Base-by-base conservation (phyloP, 1,140 invertebrate species). In the Oreohelix idahoensis region DNA sequence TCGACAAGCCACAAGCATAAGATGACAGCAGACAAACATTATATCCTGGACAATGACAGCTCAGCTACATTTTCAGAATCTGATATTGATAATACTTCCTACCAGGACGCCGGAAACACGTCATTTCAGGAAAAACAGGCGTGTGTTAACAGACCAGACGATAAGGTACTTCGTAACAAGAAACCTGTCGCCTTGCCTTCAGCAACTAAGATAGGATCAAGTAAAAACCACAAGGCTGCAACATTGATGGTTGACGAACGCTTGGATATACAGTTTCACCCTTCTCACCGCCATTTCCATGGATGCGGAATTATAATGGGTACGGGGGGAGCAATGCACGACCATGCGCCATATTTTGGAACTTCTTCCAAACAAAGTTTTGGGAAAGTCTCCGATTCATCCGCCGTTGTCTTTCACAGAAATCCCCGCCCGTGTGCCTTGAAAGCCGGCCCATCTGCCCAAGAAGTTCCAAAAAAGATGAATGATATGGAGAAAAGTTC, bases 191-290 rank as follows among this genome's bases (percentile, higher is more conserved):
- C 45, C 45, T 49, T 49, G 45, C 49, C 36, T 13, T 39, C n/a
- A n/a, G 35, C 8, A 39, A 32, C 8, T 74, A 38, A 74, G 10
- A 74, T 11, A 8, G 49, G 45, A 32, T 29, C 45, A 49, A 17
- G 45, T 49, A 13, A 69, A 11, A 10, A 26, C 39, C 10, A 45
- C 13, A 29, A 58, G n/a, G 26, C 45, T 39, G 5, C 78, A 26
- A 29, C 32, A 15, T 45, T 79, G n/a, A 79, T 79, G 78, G 63
- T 79, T 1, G 39, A 79, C 29, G 78, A 79, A 29, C 53, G 78
- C 1, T n/a, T 79, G 29, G 78, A 79, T 69, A 70, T 45, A 35
- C 32, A 4, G n/a, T 78, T 78, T 29, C 45, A 63, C 2, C 51
- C 76, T 1, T 17, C 32, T 15, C 76, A 35, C 13, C 45, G 76